Conservation (phyloP, 2,888 invertebrate genomes). For the Athalia rosae region DNA sequence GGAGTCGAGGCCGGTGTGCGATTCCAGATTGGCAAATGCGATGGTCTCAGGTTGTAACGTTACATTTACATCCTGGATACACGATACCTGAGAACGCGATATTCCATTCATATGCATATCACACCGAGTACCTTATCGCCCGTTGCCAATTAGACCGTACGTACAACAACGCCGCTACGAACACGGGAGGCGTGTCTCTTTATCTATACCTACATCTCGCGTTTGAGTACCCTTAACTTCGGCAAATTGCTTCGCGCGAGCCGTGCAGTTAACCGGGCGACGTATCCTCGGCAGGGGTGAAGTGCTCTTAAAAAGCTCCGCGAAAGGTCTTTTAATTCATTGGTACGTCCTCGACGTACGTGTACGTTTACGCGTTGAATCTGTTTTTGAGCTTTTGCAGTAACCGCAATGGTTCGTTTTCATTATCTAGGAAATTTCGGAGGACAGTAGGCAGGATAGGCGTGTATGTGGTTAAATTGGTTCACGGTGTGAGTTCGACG, state of each 20-base stretch:
- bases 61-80: slow-evolving; percentile 37
- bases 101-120: slow-evolving; percentile 68
- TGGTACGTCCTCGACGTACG: too few species aligned
- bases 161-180: slow-evolving; percentile 10
- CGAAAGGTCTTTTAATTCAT: neutral
- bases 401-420: neutral
- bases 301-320: slow-evolving; percentile 22
- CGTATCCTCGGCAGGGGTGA: slow-evolving; percentile 8
- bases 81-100: slow-evolving; percentile 56
- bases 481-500: neutral
- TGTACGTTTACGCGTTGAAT: neutral
- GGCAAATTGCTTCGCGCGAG: slow-evolving; percentile 33
- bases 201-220: slow-evolving; percentile 30
- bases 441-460: too few species aligned
- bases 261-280: slow-evolving; percentile 26
- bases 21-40: slow-evolving; percentile 36
- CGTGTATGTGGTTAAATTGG: neutral
- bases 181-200: neutral
- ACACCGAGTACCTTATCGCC: slow-evolving; percentile 64
- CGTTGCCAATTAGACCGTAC: slow-evolving; percentile 63
- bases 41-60: slow-evolving; percentile 25
- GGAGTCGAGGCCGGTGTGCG: too few species aligned
- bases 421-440: neutral
- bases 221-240: slow-evolving; percentile 37
- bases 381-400: neutral